Evolutionary conservation across 2,113 vertebrate species (phyloP).

Genomic region (Eidolon helvum): DNA sequence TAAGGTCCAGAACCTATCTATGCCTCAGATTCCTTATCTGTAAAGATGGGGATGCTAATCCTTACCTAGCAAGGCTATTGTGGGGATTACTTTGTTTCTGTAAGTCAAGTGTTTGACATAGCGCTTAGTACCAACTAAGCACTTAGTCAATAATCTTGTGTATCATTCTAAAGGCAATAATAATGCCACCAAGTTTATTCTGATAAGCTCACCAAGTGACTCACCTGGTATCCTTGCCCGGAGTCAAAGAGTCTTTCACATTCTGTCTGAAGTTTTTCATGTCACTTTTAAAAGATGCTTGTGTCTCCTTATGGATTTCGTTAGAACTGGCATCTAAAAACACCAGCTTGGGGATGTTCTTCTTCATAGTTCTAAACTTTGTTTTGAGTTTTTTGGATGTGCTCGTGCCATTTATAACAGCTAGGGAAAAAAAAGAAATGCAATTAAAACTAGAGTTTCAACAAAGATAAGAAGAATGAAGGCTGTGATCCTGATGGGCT

Average conservation of each 20-base stretch:
- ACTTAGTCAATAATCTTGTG: neutral
- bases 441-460: slow-evolving; percentile 14
- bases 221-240: slow-evolving; percentile 82
- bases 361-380: slow-evolving; percentile 15
- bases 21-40: neutral
- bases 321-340: slow-evolving; percentile 21
- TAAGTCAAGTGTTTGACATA: neutral
- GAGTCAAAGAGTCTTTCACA: slow-evolving; percentile 52
- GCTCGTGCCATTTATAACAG: slow-evolving; percentile 55
- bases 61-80: neutral
- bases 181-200: neutral
- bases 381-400: slow-evolving; percentile 36
- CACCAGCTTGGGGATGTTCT: neutral
- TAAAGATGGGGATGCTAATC: neutral
- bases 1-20: neutral
- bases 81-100: neutral
- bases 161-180: neutral
- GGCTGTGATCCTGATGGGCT: neutral
- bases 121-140: neutral
- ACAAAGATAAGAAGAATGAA: neutral
- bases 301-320: slow-evolving; percentile 32
- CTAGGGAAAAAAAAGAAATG: slow-evolving; percentile 48
- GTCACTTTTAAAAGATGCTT: slow-evolving; percentile 81
- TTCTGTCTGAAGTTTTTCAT: slow-evolving; percentile 77
- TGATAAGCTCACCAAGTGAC: slow-evolving; percentile 13